A percentile compares a stretch with the other conserved stretches of the same genome.
These are phyloP conservation scores for Drosophila mauritiana DNA, from an alignment of 1,140 invertebrate species.

Conservation along the genomic window DNA sequence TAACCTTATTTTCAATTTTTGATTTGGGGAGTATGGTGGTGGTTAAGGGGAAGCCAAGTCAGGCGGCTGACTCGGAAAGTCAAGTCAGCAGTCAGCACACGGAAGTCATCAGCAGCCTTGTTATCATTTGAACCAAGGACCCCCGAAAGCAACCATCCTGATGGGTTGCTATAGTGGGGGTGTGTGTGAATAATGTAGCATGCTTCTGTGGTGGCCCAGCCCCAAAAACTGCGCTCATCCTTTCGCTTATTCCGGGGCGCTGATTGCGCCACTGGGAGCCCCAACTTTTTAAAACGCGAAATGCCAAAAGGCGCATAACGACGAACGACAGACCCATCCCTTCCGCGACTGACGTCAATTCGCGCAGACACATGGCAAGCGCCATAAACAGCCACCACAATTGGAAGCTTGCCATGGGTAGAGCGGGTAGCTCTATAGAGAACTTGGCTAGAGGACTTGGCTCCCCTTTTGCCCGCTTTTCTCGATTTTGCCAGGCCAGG, in stretches of 20 bases:
- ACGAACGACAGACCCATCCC: slow-evolving; percentile 10
- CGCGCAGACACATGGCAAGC: slow-evolving; percentile 76
- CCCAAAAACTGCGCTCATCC: slow-evolving; percentile 56
- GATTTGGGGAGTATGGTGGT: slow-evolving; percentile 58
- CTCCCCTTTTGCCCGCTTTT: slow-evolving; percentile 3
- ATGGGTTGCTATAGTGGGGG: slow-evolving; percentile 13
- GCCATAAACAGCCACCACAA: slow-evolving; percentile 81
- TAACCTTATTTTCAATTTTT: slow-evolving; percentile 83
- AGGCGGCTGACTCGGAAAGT: slow-evolving; percentile 25
- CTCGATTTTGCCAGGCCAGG: background rate
- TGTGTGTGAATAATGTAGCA: slow-evolving; percentile 71
- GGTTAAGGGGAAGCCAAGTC: slow-evolving; percentile 36
- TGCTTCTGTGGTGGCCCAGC: slow-evolving; percentile 63
- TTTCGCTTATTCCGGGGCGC: slow-evolving; percentile 60
- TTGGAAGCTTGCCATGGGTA: slow-evolving; percentile 76
- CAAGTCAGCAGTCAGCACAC: slow-evolving; percentile 64
- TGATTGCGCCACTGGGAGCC: slow-evolving; percentile 77
- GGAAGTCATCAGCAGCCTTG: slow-evolving; percentile 81
- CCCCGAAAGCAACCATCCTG: slow-evolving; percentile 2
- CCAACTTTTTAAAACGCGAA: slow-evolving; percentile 75
- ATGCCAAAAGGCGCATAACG: slow-evolving; percentile 50
- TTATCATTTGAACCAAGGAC: slow-evolving; percentile 58
- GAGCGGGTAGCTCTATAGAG: background rate
- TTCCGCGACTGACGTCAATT: slow-evolving; percentile 65
- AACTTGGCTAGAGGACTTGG: slow-evolving; percentile 14